Evolutionary conservation across 2,888 invertebrate genomes (phyloP), one percentile per base, ranked within the genome.

Genomic region (Lasius platythorax): DNA sequence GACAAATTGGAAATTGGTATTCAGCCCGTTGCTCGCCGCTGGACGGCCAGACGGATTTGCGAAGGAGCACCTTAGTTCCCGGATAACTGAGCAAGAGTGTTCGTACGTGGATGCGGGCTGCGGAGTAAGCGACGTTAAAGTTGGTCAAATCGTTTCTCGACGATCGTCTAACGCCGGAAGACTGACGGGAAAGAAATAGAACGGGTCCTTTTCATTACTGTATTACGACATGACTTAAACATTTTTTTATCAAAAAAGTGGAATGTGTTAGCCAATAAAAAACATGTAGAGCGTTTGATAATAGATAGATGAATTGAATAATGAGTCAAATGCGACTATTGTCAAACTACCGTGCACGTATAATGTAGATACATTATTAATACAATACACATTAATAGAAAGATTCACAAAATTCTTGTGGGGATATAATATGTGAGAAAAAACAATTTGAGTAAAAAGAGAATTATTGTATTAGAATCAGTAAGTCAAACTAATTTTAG

Each of bases 31-130:
- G 84, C 83, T 85, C 87, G 61, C 79, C 85, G 66, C 85, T 81
- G 88, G 87, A 91, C 91, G 91, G 94, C 94, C 94, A 95, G 95
- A 94, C 94, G 95, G 95, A 95, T 95, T 95, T 94, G 93, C 93
- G 93, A 94, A 93, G 93, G 87, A 92, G 86, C 92, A 91, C 91
- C 92, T 91, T 91, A 90, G 88, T 91, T 87, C 76, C 11, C 84
- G 86, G 85, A 83, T 64, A 53, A 87, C 85, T 30, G 67, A 86
- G 76, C 67, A 83, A 87, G 82, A 87, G 86, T 84, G 74, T 72
- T 82, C 61, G 89, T 86, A 87, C 86, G 88, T 89, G 86, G 46
- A 43, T 30, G 53, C 82, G 86, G 56, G 68, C 56, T 75, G 82
- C 78, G 73, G 82, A 88, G 88, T 85, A 84, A 82, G 79, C 81